Percentiles rank a stretch among this genome's conserved stretches.
phyloP scores from a whole-genome alignment of 64 coral and sea anemone species.

The Exaiptasia diaphana region DNA sequence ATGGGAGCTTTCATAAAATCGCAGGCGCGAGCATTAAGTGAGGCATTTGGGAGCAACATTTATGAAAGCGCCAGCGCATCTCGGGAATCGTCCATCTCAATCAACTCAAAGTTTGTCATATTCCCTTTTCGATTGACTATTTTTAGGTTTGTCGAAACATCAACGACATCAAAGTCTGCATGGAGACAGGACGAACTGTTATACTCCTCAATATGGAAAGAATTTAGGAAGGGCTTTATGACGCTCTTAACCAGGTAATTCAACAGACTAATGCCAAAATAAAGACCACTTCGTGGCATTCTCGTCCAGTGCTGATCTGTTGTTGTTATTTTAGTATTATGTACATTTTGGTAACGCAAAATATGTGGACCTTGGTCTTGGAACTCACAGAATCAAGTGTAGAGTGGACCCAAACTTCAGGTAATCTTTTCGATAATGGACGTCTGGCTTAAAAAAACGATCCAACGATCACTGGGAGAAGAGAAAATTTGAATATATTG shows the following conservation, averaged over 20 bases:
- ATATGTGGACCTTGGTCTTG: slow-evolving; percentile 89
- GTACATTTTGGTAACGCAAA: slow-evolving; percentile 74
- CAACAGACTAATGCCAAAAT: no score
- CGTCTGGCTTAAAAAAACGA: no score
- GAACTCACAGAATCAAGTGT: slow-evolving; percentile 84
- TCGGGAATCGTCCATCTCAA: no score
- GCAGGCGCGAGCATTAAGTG: no score
- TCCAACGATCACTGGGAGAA: no score
- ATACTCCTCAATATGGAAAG: slow-evolving; percentile 77
- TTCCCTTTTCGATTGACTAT: slow-evolving; percentile 17
- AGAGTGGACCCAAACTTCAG: slow-evolving; percentile 73
- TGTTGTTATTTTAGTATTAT: slow-evolving; percentile 69
- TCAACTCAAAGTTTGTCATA: no score
- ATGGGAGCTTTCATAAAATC: not conserved
- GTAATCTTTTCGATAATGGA: no score
- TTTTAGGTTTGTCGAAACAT: slow-evolving; percentile 77
- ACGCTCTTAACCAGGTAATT: slow-evolving; percentile 75
- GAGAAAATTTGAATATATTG: no score
- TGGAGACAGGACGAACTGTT: slow-evolving; percentile 75
- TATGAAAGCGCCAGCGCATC: no score
- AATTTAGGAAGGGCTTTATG: slow-evolving; percentile 77
- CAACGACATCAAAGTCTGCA: slow-evolving; percentile 83
- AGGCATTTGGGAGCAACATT: no score
- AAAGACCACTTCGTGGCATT: no score
- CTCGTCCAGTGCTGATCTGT: no score